These are phyloP conservation scores for Didymodactylos carnosus DNA, from an alignment of 2,888 invertebrate species.

Conservation along the genomic window DNA sequence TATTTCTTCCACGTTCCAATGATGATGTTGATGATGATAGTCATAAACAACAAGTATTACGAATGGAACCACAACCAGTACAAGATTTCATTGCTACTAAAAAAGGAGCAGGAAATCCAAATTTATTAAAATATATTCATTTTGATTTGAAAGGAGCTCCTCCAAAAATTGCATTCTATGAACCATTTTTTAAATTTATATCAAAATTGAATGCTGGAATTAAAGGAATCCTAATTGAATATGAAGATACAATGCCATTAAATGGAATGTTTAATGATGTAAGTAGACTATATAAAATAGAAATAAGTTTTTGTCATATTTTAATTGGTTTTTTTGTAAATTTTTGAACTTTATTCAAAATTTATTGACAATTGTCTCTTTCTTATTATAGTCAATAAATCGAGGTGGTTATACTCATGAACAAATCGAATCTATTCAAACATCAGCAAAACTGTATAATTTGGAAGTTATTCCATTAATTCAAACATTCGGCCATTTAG, in stretches of 20 bases:
- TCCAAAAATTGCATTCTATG: conserved; percentile 42
- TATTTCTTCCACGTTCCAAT: too few relatives aligned
- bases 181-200: conserved; percentile 31
- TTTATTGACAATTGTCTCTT: not conserved
- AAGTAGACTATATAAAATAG: not conserved
- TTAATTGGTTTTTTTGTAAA: too few relatives aligned
- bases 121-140: conserved; percentile 39
- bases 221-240: conserved; percentile 58
- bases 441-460: conserved; percentile 43
- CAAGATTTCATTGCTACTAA: too few relatives aligned
- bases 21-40: too few relatives aligned
- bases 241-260: conserved; percentile 72
- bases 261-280: conserved; percentile 41
- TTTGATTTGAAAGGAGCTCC: conserved; percentile 67
- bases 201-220: conserved; percentile 38
- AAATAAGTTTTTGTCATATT: too few relatives aligned
- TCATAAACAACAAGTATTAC: too few relatives aligned
- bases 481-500: conserved; percentile 66
- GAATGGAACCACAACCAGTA: too few relatives aligned
- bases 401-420: conserved; percentile 42
- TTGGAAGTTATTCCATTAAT: conserved; percentile 56
- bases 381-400: conserved; percentile 39
- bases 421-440: conserved; percentile 40
- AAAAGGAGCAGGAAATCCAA: too few relatives aligned
- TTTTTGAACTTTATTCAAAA: not conserved